Percentiles rank a stretch among this genome's conserved stretches.
Evolutionary conservation across 2,113 vertebrate species (phyloP).

Genomic region (Sylvietta virens): DNA sequence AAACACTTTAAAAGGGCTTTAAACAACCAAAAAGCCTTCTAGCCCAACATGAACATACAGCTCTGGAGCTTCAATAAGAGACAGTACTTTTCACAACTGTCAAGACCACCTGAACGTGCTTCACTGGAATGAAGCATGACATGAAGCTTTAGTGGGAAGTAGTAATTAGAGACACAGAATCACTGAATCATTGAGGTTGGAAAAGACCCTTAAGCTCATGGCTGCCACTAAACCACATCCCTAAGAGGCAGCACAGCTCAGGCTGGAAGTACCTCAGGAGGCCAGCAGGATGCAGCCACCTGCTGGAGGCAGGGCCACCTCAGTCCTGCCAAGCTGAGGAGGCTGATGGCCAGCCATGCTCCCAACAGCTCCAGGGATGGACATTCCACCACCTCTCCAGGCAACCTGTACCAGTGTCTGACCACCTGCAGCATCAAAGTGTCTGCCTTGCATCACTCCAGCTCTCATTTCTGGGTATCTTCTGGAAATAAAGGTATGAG

Average conservation of each 20-base stretch:
- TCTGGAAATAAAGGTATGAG: background rate
- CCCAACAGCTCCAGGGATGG: background rate
- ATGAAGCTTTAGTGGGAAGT: background rate
- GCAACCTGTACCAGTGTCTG: background rate
- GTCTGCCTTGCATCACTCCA: background rate
- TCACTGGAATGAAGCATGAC: background rate
- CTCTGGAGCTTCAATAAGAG: background rate
- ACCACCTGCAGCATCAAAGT: background rate
- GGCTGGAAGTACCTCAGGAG: background rate
- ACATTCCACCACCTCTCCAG: background rate
- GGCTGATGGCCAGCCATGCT: background rate
- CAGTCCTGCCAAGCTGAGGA: background rate
- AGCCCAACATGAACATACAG: background rate
- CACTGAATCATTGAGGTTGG: accelerated
- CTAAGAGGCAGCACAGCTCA: background rate
- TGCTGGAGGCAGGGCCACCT: background rate
- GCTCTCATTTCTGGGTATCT: background rate
- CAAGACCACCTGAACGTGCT: background rate
- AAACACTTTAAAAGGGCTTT: background rate
- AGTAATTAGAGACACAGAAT: background rate
- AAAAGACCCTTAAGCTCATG: background rate
- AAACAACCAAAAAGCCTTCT: background rate
- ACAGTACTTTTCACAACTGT: background rate
- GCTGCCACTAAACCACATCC: background rate
- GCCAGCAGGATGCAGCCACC: background rate